Percentiles rank a stretch among this genome's conserved stretches.
phyloP scores from a whole-genome alignment of 2,888 invertebrate species.

The Meteorus colon region DNA sequence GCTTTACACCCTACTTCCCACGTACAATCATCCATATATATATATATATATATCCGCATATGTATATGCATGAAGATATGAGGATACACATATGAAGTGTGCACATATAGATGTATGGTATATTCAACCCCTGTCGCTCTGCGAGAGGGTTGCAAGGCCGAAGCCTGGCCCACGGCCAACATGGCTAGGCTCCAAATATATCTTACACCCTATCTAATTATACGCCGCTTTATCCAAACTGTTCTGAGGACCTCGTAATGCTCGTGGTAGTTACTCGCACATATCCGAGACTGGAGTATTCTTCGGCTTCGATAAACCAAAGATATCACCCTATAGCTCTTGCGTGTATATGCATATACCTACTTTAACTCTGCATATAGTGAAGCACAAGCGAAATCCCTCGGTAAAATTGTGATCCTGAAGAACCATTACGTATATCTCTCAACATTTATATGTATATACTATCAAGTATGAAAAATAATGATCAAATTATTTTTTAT shows the following conservation, averaged over 20 bases:
- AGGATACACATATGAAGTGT: slow-evolving; percentile 6
- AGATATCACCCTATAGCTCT: slow-evolving; percentile 47
- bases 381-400: slow-evolving; percentile 20
- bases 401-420: slow-evolving; percentile 21
- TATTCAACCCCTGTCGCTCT: slow-evolving; percentile 31
- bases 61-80: too few relatives aligned
- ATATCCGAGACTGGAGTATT: slow-evolving; percentile 54
- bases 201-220: slow-evolving; percentile 73
- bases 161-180: slow-evolving; percentile 66
- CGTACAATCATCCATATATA: slow-evolving; percentile 5
- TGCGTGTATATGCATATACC: not conserved
- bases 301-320: slow-evolving; percentile 63
- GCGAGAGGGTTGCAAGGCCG: slow-evolving; percentile 36
- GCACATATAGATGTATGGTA: slow-evolving; percentile 3
- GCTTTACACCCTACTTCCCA: slow-evolving; percentile 46
- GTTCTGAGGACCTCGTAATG: slow-evolving; percentile 67
- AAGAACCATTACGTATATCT: slow-evolving; percentile 16
- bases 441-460: slow-evolving; percentile 5
- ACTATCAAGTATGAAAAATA: slow-evolving; percentile 13
- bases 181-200: slow-evolving; percentile 72
- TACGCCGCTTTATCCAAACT: slow-evolving; percentile 72
- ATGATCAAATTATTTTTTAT: slow-evolving; percentile 15
- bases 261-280: slow-evolving; percentile 65
- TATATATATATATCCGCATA: not conserved
- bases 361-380: not conserved